A percentile compares a stretch with the other conserved stretches of the same genome.
Evolutionary conservation across 2,888 invertebrate species (phyloP).

Genomic region (Hypsopygia costalis): DNA sequence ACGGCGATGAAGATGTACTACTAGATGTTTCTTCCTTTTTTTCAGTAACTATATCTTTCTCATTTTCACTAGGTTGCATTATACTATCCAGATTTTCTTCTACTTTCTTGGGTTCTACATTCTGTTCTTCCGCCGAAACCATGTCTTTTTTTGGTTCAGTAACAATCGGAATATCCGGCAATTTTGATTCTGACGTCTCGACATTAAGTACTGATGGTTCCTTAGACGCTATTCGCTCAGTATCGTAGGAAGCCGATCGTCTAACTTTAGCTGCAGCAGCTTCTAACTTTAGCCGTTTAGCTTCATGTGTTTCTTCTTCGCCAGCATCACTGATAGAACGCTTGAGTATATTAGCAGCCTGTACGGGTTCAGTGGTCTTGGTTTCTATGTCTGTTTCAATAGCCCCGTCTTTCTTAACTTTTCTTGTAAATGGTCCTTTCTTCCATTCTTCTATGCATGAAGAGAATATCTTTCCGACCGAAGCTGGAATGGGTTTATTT

Average conservation of each 20-base stretch:
- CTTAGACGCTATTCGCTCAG: slow-evolving; percentile 48
- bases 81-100: slow-evolving; percentile 20
- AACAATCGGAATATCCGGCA: slow-evolving; percentile 12
- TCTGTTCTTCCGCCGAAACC: slow-evolving; percentile 15
- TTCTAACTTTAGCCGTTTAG: slow-evolving; percentile 61
- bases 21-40: slow-evolving; percentile 59
- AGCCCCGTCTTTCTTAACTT: slow-evolving; percentile 45
- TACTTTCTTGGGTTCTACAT: slow-evolving; percentile 13
- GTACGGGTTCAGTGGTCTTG: slow-evolving; percentile 48
- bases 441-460: slow-evolving; percentile 77
- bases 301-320: slow-evolving; percentile 63
- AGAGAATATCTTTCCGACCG: slow-evolving; percentile 81
- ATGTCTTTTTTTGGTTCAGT: slow-evolving; percentile 16
- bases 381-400: slow-evolving; percentile 38
- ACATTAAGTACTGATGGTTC: slow-evolving; percentile 21
- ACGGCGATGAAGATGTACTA: slow-evolving; percentile 61
- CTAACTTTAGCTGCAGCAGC: slow-evolving; percentile 67
- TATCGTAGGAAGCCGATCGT: slow-evolving; percentile 69
- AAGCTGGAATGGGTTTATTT: slow-evolving; percentile 82
- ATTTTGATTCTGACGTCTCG: slow-evolving; percentile 25
- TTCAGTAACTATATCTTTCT: slow-evolving; percentile 34
- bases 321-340: slow-evolving; percentile 71
- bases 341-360: slow-evolving; percentile 70
- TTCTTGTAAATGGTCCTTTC: slow-evolving; percentile 62
- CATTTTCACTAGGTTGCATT: slow-evolving; percentile 10